Percentiles rank a stretch among this genome's conserved stretches.
phyloP scores from a whole-genome alignment of 2,797 vertebrate species.

The Nyctalus aviator region DNA sequence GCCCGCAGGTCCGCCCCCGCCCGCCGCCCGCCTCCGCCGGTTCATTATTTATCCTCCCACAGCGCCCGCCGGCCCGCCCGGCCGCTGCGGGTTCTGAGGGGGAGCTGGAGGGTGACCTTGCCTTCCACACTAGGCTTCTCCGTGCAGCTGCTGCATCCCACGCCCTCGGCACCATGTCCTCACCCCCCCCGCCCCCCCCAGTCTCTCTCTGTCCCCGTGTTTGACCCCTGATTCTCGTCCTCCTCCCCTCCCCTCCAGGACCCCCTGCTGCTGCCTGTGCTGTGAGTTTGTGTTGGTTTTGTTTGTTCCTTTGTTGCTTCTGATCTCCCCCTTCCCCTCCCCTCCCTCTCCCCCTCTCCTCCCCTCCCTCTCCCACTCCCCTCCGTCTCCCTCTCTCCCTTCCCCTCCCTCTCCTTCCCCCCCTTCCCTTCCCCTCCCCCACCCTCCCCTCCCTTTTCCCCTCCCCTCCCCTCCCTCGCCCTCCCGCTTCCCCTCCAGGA shows the following conservation, averaged over 20 bases:
- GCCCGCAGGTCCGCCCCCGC: too few species aligned
- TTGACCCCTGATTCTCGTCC: background rate
- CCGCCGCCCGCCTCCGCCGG: background rate
- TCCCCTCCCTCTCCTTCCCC: too few species aligned
- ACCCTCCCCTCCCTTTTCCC: too few species aligned
- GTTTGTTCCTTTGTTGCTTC: background rate
- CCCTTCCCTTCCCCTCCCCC: too few species aligned
- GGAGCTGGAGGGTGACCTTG: background rate
- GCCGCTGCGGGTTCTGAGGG: background rate
- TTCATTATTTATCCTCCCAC: background rate
- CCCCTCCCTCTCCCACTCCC: too few species aligned
- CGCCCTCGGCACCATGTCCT: fast-evolving
- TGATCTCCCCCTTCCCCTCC: background rate
- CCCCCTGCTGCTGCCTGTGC: background rate
- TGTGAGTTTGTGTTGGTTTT: background rate
- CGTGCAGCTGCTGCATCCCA: background rate
- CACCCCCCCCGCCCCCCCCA: background rate
- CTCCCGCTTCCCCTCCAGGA: too few species aligned
- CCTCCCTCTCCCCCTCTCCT: too few species aligned
- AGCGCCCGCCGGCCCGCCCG: background rate
- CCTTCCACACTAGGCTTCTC: background rate
- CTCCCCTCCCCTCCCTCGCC: too few species aligned
- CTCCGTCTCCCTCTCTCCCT: too few species aligned
- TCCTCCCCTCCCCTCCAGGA: background rate
- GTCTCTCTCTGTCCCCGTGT: background rate